phyloP scores from a whole-genome alignment of 2,113 vertebrate species.

The Hemicordylus capensis region DNA sequence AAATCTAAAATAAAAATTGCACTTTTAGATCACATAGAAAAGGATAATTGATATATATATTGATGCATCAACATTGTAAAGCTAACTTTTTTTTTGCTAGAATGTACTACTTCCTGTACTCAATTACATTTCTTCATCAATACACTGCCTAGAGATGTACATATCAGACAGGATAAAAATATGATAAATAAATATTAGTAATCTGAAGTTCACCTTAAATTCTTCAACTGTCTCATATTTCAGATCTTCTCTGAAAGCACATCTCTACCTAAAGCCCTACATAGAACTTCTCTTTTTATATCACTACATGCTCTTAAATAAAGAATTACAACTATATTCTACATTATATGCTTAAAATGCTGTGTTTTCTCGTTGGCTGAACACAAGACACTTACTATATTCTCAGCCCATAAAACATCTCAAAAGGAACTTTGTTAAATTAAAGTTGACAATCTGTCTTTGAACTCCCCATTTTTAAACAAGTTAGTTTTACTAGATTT shows the following conservation, averaged over 20 bases:
- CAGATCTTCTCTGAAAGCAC: not conserved
- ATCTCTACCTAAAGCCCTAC: slow-evolving; percentile 8
- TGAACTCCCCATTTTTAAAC: slow-evolving; percentile 70
- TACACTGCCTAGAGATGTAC: no score
- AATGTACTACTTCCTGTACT: not conserved
- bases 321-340: slow-evolving; percentile 38
- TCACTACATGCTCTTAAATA: not conserved
- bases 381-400: slow-evolving; percentile 64
- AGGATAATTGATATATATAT: not conserved
- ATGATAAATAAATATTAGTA: no score
- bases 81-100: not conserved
- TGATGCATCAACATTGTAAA: not conserved
- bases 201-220: fast-evolving
- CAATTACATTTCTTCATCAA: not conserved
- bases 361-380: slow-evolving; percentile 64
- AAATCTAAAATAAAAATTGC: not conserved
- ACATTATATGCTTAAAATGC: slow-evolving; percentile 35
- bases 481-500: slow-evolving; percentile 71
- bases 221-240: not conserved
- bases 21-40: not conserved
- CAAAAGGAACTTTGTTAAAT: slow-evolving; percentile 70
- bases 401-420: slow-evolving; percentile 62
- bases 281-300: not conserved
- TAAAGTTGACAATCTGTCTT: slow-evolving; percentile 74
- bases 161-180: no score